phyloP scores from a whole-genome alignment of 2,797 vertebrate species.

The Bucorvus abyssinicus region DNA sequence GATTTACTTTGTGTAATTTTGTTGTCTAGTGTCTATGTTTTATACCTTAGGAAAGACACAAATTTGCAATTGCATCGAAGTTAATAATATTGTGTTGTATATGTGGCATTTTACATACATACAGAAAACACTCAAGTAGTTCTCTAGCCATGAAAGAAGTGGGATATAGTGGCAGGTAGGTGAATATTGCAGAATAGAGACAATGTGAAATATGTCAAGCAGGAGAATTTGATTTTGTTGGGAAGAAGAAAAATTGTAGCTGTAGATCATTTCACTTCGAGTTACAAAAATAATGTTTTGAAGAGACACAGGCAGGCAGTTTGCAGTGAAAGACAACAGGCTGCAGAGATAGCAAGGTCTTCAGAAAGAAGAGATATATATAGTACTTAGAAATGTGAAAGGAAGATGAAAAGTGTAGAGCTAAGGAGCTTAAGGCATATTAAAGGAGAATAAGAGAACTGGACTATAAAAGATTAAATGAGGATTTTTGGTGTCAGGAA shows the following conservation, averaged over 20 bases:
- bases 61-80: neutral
- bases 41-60: neutral
- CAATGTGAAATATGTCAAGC: neutral
- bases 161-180: neutral
- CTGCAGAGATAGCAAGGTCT: neutral
- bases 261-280: neutral
- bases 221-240: neutral
- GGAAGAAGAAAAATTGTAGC: neutral
- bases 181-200: neutral
- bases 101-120: neutral
- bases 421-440: neutral
- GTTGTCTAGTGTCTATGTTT: neutral
- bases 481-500: neutral
- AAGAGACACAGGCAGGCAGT: neutral
- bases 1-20: neutral
- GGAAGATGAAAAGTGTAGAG: neutral
- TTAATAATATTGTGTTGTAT: neutral
- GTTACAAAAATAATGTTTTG: neutral
- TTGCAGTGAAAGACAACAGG: neutral
- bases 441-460: neutral
- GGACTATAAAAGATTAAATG: neutral
- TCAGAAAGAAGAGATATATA: neutral
- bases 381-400: neutral
- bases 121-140: neutral
- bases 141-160: neutral